Evolutionary conservation across 2,113 vertebrate genomes (phyloP), one percentile per base, ranked within the genome.

Genomic region (Irena cyanogastra): DNA sequence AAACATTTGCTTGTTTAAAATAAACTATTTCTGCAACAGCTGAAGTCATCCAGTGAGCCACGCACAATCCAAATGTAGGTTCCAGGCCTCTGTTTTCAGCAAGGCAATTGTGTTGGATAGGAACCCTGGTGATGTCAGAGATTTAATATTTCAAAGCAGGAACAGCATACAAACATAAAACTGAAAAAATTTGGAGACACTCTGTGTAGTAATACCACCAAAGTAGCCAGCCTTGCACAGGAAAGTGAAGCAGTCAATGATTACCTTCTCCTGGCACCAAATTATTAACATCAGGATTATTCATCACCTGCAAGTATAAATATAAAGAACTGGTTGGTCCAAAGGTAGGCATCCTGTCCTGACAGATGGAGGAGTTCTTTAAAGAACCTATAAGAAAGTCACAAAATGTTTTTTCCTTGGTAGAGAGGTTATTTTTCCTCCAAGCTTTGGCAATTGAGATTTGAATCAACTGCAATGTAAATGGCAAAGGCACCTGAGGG

Each of bases 11-110:
- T 90, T 92, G 71, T 80, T 91, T 88, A 77, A 49, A 42, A 83
- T 93, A 74, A 94, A 90, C 60, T 72, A 80, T 83, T 93, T 91
- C 78, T 83, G 68, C 77, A 92, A 52, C 50, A 35, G 71, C 57
- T 80, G 70, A 87, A 95, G 71, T 63, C 18, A 13, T 77, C 53
- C 75, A 94, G 52, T 60, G 61, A 90, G 54, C 84, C 52, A 50
- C 0, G 3, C 52, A 93, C 59, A 79, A 80, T 44, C 64, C 87
- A 59, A 95, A 83, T 70, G 27, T 79, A 63, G 90, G 50, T 93
- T 90, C 71, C 85, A 95, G 70, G 66, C 21, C 66, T 87, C 87
- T 90, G 59, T 90, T 95, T 95, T 95, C 76, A 90, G 59, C 35
- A 54, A 83, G 59, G 31, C 24, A 21, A 30, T 95, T 91, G 22